Evolutionary conservation across 2,113 vertebrate genomes (phyloP).

Genomic region (Sigmodon hispidus): DNA sequence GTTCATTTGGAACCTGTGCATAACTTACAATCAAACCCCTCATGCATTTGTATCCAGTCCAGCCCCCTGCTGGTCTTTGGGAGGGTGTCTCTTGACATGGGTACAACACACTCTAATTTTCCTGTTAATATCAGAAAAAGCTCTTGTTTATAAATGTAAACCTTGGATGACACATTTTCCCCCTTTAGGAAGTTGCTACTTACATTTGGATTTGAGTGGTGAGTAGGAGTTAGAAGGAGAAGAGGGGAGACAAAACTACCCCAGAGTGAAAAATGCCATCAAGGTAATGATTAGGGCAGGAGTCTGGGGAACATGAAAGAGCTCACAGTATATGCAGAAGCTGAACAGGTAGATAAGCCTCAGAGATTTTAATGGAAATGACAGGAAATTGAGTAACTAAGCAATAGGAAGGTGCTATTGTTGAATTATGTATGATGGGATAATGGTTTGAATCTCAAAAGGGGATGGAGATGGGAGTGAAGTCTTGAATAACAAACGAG

Average conservation of each 20-base stretch:
- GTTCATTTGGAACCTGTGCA: too few relatives aligned
- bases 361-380: neutral
- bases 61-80: too few relatives aligned
- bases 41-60: too few relatives aligned
- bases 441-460: neutral
- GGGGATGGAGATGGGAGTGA: neutral
- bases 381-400: neutral
- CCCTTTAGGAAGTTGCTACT: neutral
- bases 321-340: neutral
- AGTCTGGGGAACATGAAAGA: neutral
- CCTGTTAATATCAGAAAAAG: neutral
- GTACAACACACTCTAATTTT: neutral
- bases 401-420: neutral
- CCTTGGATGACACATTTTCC: neutral
- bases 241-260: neutral
- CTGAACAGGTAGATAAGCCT: neutral
- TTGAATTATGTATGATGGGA: neutral
- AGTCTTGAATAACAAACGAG: neutral
- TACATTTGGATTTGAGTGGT: neutral
- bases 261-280: neutral
- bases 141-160: neutral
- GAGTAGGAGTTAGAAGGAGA: neutral
- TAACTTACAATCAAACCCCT: too few relatives aligned
- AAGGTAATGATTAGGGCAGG: neutral
- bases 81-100: too few relatives aligned